phyloP scores from a whole-genome alignment of 2,888 invertebrate genomes.

The Tipula lateralis region DNA sequence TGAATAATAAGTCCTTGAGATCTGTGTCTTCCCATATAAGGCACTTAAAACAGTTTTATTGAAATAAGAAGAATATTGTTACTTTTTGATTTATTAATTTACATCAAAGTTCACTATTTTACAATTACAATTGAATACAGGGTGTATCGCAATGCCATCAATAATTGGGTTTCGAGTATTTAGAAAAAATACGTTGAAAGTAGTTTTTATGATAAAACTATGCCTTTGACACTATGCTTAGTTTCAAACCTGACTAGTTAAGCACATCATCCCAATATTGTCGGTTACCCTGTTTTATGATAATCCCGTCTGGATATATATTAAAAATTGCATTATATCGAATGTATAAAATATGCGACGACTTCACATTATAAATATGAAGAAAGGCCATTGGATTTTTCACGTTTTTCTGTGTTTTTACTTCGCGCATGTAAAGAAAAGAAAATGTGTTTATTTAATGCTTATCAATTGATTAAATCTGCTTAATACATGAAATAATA shows the following conservation, averaged over 20 bases:
- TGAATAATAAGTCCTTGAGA: not conserved
- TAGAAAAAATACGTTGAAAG: too few species aligned
- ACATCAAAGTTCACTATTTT: not conserved
- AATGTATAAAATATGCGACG: too few species aligned
- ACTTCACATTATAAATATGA: not conserved
- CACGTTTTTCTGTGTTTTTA: not conserved
- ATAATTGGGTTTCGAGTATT: too few species aligned
- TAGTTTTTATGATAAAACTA: too few species aligned
- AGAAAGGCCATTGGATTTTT: not conserved
- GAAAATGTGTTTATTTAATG: not conserved
- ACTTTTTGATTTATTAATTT: not conserved
- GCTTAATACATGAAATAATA: not conserved
- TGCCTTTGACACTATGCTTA: too few species aligned
- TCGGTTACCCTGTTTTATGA: too few species aligned
- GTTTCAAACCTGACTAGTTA: too few species aligned
- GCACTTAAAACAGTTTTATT: not conserved
- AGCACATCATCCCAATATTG: too few species aligned
- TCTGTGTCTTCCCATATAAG: too few species aligned
- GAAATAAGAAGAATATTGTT: not conserved
- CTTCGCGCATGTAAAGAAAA: not conserved
- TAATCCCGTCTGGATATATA: too few species aligned
- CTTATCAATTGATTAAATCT: not conserved
- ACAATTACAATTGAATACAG: not conserved
- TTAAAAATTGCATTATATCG: too few species aligned
- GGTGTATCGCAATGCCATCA: too few species aligned